Percentiles rank a stretch among this genome's conserved stretches.
phyloP scores from a whole-genome alignment of 2,888 invertebrate species.

The Drosophila melanosoma region DNA sequence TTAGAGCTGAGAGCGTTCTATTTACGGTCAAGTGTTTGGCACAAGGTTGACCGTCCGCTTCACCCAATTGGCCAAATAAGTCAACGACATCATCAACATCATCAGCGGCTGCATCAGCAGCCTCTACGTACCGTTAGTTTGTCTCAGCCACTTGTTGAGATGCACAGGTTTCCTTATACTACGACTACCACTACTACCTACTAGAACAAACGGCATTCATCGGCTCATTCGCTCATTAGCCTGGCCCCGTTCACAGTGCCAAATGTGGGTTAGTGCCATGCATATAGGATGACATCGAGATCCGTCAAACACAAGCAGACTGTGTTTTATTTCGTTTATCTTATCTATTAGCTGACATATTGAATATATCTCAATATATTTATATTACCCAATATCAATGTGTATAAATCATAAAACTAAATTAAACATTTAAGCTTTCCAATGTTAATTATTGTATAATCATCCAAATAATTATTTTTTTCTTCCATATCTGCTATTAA shows the following conservation, averaged over 20 bases:
- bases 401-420: too few species aligned
- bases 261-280: slow-evolving; percentile 45
- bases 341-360: neutral
- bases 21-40: slow-evolving; percentile 76
- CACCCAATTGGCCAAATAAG: slow-evolving; percentile 80
- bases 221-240: slow-evolving; percentile 62
- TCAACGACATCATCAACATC: slow-evolving; percentile 41
- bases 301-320: slow-evolving; percentile 13
- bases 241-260: slow-evolving; percentile 57
- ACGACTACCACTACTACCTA: neutral
- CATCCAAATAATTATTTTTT: neutral
- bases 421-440: neutral
- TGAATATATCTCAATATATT: neutral
- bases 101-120: slow-evolving; percentile 3
- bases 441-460: neutral
- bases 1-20: slow-evolving; percentile 59
- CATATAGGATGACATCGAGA: slow-evolving; percentile 34
- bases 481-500: neutral
- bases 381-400: neutral
- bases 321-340: neutral
- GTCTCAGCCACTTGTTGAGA: slow-evolving; percentile 20
- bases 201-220: slow-evolving; percentile 20
- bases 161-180: slow-evolving; percentile 68
- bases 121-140: slow-evolving; percentile 54
- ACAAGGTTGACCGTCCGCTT: slow-evolving; percentile 69